Evolutionary conservation across 1,140 invertebrate species (phyloP).

Genomic region (Drosophila kepulauana): DNA sequence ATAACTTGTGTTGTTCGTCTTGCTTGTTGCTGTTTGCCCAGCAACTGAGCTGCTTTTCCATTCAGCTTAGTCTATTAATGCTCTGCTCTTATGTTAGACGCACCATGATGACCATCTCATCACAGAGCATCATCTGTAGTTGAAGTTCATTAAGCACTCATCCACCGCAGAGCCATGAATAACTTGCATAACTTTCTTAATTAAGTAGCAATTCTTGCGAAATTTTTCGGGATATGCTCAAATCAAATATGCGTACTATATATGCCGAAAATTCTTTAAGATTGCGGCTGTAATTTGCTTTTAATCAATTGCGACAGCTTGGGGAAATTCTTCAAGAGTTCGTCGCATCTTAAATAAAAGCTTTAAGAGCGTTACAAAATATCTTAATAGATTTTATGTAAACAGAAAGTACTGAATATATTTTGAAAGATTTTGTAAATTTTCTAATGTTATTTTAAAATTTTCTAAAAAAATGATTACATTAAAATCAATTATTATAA

Average conservation of each 20-base stretch:
- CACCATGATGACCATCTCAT: background rate
- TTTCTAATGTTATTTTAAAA: too few species aligned
- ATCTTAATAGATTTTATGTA: background rate
- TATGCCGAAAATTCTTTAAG: background rate
- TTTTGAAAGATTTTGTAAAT: too few species aligned
- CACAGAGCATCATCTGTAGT: background rate
- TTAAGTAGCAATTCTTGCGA: background rate
- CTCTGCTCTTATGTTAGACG: background rate
- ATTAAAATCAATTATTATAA: too few species aligned
- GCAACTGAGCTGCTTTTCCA: conserved; percentile 11
- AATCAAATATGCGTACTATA: too few species aligned
- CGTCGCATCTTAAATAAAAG: background rate
- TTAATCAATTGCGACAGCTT: background rate
- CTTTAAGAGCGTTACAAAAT: background rate
- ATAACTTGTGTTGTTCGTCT: background rate
- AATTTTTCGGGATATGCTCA: background rate
- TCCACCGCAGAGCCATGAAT: background rate
- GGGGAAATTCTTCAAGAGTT: background rate
- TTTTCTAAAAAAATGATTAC: too few species aligned
- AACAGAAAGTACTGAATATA: too few species aligned
- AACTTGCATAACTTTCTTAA: conserved; percentile 6
- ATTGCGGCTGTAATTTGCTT: background rate
- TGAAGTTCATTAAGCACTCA: background rate
- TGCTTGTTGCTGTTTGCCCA: background rate
- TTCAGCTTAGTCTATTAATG: conserved; percentile 15